Percentiles rank a stretch among this genome's conserved stretches.
phyloP scores from a whole-genome alignment of 30 jellyfish, hydroid and myxozoan genomes.

The Nemopilema nomurai region DNA sequence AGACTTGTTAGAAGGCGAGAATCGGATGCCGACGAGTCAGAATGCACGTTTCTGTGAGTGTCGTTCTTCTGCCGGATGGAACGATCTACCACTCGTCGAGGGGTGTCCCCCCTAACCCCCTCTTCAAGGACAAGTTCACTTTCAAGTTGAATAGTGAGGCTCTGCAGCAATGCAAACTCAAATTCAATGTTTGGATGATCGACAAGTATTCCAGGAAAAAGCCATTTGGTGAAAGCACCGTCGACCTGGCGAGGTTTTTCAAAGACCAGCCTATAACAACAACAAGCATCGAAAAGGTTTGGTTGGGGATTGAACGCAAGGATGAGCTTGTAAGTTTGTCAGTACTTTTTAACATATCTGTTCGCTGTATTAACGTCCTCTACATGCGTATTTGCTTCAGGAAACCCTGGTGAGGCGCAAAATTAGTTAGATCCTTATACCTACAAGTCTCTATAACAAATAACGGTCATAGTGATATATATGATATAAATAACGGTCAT shows the following conservation, averaged over 20 bases:
- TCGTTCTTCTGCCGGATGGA: slow-evolving; percentile 52
- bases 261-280: slow-evolving; percentile 4
- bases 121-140: slow-evolving; percentile 64
- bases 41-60: slow-evolving; percentile 51
- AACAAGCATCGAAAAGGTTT: slow-evolving; percentile 2
- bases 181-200: slow-evolving; percentile 85
- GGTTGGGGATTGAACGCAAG: slow-evolving; percentile 32
- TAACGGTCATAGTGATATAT: neutral
- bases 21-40: neutral
- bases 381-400: too few species aligned
- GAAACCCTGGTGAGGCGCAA: too few species aligned
- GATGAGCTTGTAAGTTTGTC: slow-evolving; percentile 35
- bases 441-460: too few species aligned
- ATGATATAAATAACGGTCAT: neutral
- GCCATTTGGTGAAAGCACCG: slow-evolving; percentile 78
- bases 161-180: slow-evolving; percentile 24
- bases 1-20: neutral
- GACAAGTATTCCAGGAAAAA: slow-evolving; percentile 71
- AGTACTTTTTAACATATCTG: neutral
- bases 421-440: too few species aligned
- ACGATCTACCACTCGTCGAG: slow-evolving; percentile 43
- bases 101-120: slow-evolving; percentile 74
- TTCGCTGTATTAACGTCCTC: neutral
- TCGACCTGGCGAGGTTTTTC: slow-evolving; percentile 53
- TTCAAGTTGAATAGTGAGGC: slow-evolving; percentile 40